These are phyloP conservation scores for Plebejus argus DNA, from an alignment of 2,888 invertebrate genomes.

Conservation along the genomic window DNA sequence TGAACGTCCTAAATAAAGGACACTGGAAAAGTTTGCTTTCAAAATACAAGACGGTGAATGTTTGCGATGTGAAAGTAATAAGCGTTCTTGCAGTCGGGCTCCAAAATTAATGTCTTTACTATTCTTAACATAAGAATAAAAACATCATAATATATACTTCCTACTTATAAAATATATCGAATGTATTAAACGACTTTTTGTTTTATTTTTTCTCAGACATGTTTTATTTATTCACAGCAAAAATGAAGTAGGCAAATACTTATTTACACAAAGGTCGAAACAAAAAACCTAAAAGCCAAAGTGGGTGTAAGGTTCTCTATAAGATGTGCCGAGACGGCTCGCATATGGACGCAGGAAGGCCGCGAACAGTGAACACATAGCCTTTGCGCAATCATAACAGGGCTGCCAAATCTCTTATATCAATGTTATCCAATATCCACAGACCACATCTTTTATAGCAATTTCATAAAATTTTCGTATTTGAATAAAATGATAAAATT, in stretches of 20 bases:
- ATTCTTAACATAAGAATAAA: too few relatives aligned
- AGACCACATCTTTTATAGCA: not conserved
- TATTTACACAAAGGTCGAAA: conserved; percentile 36
- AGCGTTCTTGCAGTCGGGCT: too few relatives aligned
- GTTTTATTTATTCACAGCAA: conserved; percentile 6
- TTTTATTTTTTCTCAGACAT: not conserved
- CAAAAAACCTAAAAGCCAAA: conserved; percentile 50
- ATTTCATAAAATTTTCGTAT: not conserved
- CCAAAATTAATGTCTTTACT: too few relatives aligned
- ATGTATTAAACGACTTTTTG: not conserved
- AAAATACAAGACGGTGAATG: too few relatives aligned
- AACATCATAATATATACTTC: too few relatives aligned
- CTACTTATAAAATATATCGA: too few relatives aligned
- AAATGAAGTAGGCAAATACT: conserved; percentile 7
- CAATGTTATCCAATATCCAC: not conserved
- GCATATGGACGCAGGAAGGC: conserved; percentile 69
- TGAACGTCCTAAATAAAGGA: too few relatives aligned
- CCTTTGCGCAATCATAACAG: conserved; percentile 72
- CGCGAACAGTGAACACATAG: conserved; percentile 67
- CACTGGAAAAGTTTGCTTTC: too few relatives aligned
- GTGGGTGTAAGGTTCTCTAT: conserved; percentile 64
- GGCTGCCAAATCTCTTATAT: conserved; percentile 49
- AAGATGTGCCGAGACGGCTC: conserved; percentile 59
- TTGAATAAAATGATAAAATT: too few relatives aligned
- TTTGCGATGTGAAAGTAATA: too few relatives aligned